Conservation (phyloP, 2,797 vertebrate genomes). For the Nyctibius grandis region DNA sequence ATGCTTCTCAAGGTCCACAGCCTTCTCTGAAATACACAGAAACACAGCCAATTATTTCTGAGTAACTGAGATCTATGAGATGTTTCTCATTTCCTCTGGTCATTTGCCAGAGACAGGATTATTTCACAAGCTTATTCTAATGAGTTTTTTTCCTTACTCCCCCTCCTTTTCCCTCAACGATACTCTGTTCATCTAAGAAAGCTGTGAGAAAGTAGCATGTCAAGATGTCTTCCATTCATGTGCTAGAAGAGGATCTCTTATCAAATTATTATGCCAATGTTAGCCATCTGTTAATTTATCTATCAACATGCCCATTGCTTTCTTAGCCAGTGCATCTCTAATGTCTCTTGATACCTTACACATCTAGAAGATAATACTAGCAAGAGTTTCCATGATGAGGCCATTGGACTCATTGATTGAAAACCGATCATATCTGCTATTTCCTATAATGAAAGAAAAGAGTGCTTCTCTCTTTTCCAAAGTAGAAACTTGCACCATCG, state of each 20-base stretch:
- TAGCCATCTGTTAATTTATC: not conserved
- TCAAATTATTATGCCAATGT: not conserved
- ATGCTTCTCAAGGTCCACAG: not conserved
- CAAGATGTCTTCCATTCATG: not conserved
- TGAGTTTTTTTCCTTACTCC: not conserved
- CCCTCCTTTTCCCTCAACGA: too few species aligned
- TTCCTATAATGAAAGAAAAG: too few species aligned
- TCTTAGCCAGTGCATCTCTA: not conserved
- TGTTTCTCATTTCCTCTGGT: not conserved
- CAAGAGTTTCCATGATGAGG: not conserved
- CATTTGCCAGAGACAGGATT: not conserved
- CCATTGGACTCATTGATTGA: not conserved
- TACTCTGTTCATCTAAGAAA: not conserved
- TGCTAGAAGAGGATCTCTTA: not conserved
- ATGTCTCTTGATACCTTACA: not conserved
- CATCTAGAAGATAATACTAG: not conserved
- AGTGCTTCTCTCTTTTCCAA: too few species aligned
- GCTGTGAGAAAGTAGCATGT: not conserved
- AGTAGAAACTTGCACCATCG: too few species aligned
- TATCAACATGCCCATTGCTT: not conserved
- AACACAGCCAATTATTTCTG: not conserved
- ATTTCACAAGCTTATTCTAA: not conserved
- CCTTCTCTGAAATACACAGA: not conserved
- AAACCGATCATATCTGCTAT: not conserved
- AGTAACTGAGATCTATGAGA: not conserved